Base-by-base conservation (phyloP, 2,113 vertebrate species). In the Cottus gobio region DNA sequence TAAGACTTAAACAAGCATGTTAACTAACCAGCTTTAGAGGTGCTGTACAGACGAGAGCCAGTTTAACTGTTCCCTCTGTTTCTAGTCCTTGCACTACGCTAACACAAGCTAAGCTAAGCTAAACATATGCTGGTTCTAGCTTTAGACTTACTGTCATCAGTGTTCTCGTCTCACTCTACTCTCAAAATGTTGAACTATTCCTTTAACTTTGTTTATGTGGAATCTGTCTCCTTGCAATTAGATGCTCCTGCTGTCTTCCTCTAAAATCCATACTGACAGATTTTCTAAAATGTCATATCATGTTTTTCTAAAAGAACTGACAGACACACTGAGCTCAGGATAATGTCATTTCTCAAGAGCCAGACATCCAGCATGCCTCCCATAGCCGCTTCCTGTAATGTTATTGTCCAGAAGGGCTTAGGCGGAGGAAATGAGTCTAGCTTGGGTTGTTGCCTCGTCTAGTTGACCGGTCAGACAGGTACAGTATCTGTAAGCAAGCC, bases 401-500 rank as follows among this genome's bases (percentile, higher is more conserved):
- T 75, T 76, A 77, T 83, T 88, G 82, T 82, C 71, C 81, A 64
- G 60, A 39, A 31, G 67, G 78, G 90, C 89, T 92, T 83, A 88
- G 10, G 60, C 50, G 81, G 83, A 91, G 92, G 92, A 93, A 92
- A 93, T 90, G 74, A 93, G 88, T 87, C 87, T 84, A 42, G 74
- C 70, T 58, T 8, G 22, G 42, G 68, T 22, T 72, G 70, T 76
- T 7, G 62, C 78, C 80, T 80, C 0, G 48, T 89, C 63, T 79
- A 4, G 60, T 73, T 77, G 78, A 71, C 76, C 66, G 37, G 80
- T 85, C 82, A 57, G 75, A 82, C 87, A 80, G 79, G 82, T 86
- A 86, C 57, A 63, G 56, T 48, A 71, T 70, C 26, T 83, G 50
- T 74, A 42, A 79, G 28, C 71, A 65, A 30, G 44, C 39, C 60